Percentiles rank a stretch among this genome's conserved stretches.
phyloP scores from a whole-genome alignment of 2,797 vertebrate genomes.

The Alosa sapidissima region DNA sequence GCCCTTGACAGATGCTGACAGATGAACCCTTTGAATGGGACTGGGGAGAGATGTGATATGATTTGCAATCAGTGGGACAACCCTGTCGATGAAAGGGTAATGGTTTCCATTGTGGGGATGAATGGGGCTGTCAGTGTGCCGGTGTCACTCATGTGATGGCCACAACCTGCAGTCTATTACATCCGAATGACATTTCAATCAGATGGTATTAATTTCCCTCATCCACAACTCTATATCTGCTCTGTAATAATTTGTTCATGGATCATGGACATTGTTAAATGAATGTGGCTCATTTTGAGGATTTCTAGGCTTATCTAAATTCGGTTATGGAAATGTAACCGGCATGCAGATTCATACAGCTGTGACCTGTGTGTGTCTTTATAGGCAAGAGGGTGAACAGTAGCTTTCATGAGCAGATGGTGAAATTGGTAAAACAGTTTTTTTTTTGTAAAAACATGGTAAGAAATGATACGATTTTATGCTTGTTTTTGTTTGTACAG shows the following conservation, averaged over 20 bases:
- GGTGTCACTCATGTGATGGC: slow-evolving; percentile 47
- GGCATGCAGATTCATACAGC: background rate
- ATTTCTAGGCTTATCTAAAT: background rate
- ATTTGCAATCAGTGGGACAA: slow-evolving; percentile 53
- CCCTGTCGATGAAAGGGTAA: slow-evolving; percentile 55
- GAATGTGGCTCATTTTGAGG: background rate
- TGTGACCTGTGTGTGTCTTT: too few relatives aligned
- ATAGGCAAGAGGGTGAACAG: background rate
- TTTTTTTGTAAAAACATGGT: too few relatives aligned
- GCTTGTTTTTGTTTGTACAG: too few relatives aligned
- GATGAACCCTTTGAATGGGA: slow-evolving; percentile 50
- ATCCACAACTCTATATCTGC: slow-evolving; percentile 25
- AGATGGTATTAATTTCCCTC: slow-evolving; percentile 40
- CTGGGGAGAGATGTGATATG: slow-evolving; percentile 29
- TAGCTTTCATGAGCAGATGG: background rate
- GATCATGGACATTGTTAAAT: background rate
- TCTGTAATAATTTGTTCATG: background rate
- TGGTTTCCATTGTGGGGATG: slow-evolving; percentile 44
- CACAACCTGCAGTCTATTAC: slow-evolving; percentile 33
- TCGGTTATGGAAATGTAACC: background rate
- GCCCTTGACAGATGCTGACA: background rate
- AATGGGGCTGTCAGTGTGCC: slow-evolving; percentile 47
- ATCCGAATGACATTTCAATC: slow-evolving; percentile 34
- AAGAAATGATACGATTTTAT: too few relatives aligned
- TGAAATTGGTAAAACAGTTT: background rate